Evolutionary conservation across 92 coral and sea anemone genomes (phyloP), one percentile per base, ranked within the genome.

Genomic region (Metridium senile): DNA sequence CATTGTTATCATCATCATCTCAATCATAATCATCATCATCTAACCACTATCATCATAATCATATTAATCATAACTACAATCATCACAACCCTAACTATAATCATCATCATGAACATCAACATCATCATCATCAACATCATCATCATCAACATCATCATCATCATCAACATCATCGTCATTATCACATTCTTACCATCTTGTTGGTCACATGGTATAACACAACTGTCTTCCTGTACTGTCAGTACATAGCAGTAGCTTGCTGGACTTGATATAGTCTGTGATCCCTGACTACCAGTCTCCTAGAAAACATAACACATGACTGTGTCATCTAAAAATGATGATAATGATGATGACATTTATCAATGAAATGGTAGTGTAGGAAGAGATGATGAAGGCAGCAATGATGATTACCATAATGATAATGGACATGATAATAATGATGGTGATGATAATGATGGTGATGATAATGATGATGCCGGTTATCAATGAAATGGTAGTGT

Each of bases 221-320:
- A 49, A 82, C 87, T 82, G 57, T 68, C 68, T 8, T 75, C 87
- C 34, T 75, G 71, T 6, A 75, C 71, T 25, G 82, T n/a, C 19
- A 82, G 56, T 0, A 75, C 64, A 31, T 82, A 82, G 58, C 87
- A 75, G 72, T 74, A 57, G 65, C 70, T 69, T 25, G 76, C 76
- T 49, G 87, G 69, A 29, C 61, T 54, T 2, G 26, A 17, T n/a
- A 54, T 2, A 17, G 8, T 2, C 1, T 39, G 53, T 54, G 61
- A 54, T 9, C 22, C 4, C 61, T 54, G 61, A 54, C 61, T 54
- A 4, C 22, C 17, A 9, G 6, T 22, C 3, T 54, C 61, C 61
- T 54, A 54, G 17, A 54, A 54, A 54, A 54, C 3, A 54, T 54
- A 54, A 19, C 23, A 54, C 23, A 9, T 54, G 8, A 54, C 61